Conservation (phyloP, 2,888 invertebrate genomes). For the Tachina fera region DNA sequence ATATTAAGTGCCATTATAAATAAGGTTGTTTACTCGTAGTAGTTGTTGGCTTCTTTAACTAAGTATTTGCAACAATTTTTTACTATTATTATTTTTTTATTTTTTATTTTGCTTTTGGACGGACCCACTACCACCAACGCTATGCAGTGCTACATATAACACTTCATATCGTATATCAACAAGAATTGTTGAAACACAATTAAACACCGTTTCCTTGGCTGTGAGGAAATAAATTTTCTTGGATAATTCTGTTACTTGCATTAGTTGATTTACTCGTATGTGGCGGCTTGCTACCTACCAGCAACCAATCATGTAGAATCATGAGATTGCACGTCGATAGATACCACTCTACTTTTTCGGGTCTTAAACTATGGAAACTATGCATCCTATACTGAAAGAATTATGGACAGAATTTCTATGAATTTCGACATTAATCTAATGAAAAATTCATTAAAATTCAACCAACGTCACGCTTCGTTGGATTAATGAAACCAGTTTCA, state of each 20-base stretch:
- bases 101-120: slow-evolving; percentile 2
- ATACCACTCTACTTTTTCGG: no score
- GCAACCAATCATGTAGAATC: no score
- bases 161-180: slow-evolving; percentile 53
- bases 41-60: slow-evolving; percentile 46
- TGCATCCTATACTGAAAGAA: no score
- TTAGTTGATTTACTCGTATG: not conserved
- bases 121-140: slow-evolving; percentile 70
- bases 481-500: no score
- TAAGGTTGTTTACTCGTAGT: slow-evolving; percentile 46
- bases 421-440: no score
- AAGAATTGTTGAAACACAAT: slow-evolving; percentile 32
- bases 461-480: no score
- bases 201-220: slow-evolving; percentile 26
- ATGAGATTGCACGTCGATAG: no score
- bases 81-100: slow-evolving; percentile 30
- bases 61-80: slow-evolving; percentile 20
- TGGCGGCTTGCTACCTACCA: no score
- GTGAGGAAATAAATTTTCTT: not conserved
- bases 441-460: no score
- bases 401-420: no score
- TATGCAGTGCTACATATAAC: slow-evolving; percentile 39
- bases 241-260: not conserved
- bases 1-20: slow-evolving; percentile 58
- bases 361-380: no score